Percentiles rank a stretch among this genome's conserved stretches.
Conservation (phyloP, 2,888 invertebrate genomes). For the Torymus auratus region DNA sequence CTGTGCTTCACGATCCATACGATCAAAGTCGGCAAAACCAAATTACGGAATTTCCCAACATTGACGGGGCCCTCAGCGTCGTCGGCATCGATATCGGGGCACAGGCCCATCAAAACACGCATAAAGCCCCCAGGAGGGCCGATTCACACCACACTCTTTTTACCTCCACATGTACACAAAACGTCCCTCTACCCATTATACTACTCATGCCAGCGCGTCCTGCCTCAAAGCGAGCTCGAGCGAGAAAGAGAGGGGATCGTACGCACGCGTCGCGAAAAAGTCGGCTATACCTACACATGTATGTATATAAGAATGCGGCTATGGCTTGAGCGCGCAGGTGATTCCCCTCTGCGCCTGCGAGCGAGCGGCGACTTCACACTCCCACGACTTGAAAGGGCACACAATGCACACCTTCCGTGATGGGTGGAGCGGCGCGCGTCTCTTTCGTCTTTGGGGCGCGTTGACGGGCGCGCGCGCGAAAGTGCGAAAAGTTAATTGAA, state of each 20-base stretch:
- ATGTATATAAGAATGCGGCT: background rate
- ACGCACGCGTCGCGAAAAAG: conserved; percentile 11
- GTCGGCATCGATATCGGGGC: background rate
- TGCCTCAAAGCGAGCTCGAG: too few species aligned
- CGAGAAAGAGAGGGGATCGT: too few species aligned
- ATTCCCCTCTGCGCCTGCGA: conserved; percentile 3
- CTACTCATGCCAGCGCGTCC: too few species aligned
- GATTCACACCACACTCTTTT: conserved; percentile 36
- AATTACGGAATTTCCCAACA: conserved; percentile 57
- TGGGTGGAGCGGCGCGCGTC: conserved; percentile 61
- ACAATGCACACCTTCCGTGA: conserved; percentile 32
- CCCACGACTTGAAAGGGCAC: conserved; percentile 43
- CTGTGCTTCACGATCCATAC: conserved; percentile 13
- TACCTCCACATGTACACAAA: conserved; percentile 23
- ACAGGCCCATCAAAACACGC: conserved; percentile 47
- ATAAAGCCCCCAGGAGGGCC: conserved; percentile 30
- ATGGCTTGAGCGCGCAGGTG: conserved; percentile 17
- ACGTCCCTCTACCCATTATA: background rate
- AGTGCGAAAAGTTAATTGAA: conserved; percentile 75
- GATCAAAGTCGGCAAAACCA: conserved; percentile 57
- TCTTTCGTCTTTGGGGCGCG: conserved; percentile 53
- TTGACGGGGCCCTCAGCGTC: background rate
- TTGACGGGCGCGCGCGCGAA: conserved; percentile 61
- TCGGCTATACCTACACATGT: background rate
- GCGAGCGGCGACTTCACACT: conserved; percentile 51